Conservation (phyloP, 64 coral and sea anemone species). For the Actinia tenebrosa region DNA sequence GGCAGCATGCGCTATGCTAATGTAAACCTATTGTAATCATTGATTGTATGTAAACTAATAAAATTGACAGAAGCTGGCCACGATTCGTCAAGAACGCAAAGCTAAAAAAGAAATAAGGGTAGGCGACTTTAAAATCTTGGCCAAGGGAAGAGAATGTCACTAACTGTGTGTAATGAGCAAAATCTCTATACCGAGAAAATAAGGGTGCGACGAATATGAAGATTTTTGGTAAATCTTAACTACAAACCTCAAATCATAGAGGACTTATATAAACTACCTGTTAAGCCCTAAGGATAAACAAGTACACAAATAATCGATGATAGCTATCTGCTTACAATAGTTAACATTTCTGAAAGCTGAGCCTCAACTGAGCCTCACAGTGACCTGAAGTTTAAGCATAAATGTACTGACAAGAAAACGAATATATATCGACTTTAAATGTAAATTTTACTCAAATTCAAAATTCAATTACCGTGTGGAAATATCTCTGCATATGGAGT, state of each 20-base stretch:
- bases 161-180: not conserved
- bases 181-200: not conserved
- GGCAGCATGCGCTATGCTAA: constrained; percentile 26
- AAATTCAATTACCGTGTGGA: no score
- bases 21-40: not conserved
- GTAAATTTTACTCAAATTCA: no score
- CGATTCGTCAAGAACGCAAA: not conserved
- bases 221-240: not conserved
- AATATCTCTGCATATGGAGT: not conserved
- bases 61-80: not conserved
- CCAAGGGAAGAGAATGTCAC: not conserved
- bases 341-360: not conserved
- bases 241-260: not conserved
- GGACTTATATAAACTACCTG: not conserved
- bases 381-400: not conserved
- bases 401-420: not conserved
- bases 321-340: not conserved
- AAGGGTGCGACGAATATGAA: not conserved
- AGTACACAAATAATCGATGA: constrained; percentile 4
- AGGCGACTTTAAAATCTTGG: not conserved
- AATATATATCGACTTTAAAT: not conserved
- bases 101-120: not conserved
- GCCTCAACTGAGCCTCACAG: not conserved
- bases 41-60: constrained; percentile 9
- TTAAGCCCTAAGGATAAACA: not conserved